These are phyloP conservation scores for Cheumatopsyche charites DNA, from an alignment of 1,140 invertebrate genomes.

Conservation along the genomic window DNA sequence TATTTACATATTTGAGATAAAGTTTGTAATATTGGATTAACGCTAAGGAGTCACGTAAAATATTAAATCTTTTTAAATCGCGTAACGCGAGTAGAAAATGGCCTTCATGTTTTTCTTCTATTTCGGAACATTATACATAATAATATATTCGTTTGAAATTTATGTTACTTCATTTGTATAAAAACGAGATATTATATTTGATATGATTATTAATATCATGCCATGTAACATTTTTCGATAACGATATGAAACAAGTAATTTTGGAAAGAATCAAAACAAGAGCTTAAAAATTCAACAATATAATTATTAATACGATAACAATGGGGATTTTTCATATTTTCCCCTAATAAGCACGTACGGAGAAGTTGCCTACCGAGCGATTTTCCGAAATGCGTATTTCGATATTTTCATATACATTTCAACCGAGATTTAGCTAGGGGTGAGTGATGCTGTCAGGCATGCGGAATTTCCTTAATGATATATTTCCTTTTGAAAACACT, in stretches of 20 bases:
- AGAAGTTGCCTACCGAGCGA: too few species aligned
- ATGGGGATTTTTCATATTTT: neutral
- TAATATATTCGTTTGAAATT: too few species aligned
- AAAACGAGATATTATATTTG: too few species aligned
- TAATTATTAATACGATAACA: neutral
- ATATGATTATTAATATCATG: too few species aligned
- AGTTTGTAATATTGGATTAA: neutral
- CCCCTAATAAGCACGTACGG: too few species aligned
- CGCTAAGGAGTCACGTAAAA: conserved; percentile 8
- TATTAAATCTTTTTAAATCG: conserved; percentile 7
- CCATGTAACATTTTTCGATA: too few species aligned
- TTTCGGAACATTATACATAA: too few species aligned
- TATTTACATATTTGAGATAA: neutral
- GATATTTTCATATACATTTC: conserved; percentile 6
- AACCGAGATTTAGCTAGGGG: neutral
- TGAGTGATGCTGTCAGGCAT: conserved; percentile 27
- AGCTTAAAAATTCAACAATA: neutral
- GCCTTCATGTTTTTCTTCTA: too few species aligned
- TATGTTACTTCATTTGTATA: too few species aligned
- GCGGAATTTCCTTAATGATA: conserved; percentile 30
- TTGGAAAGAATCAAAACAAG: neutral
- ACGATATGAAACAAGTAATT: too few species aligned
- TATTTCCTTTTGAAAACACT: conserved; percentile 32
- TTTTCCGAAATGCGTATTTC: too few species aligned
- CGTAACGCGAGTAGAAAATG: neutral